Percentiles rank a stretch among this genome's conserved stretches.
These are phyloP conservation scores for Empis stercorea DNA, from an alignment of 2,888 invertebrate genomes.

Conservation along the genomic window DNA sequence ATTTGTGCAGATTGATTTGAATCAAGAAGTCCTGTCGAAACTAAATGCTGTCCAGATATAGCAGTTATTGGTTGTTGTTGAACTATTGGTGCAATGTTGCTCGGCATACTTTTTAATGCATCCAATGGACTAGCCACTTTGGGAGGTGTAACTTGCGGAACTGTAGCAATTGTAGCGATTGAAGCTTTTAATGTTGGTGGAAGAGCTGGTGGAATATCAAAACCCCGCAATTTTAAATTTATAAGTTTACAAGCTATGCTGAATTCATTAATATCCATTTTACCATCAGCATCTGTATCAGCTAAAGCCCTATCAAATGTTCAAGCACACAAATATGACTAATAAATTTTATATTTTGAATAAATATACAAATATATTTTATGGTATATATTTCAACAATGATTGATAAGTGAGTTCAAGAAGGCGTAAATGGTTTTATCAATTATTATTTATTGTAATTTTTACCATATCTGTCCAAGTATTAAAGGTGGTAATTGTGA, in stretches of 20 bases:
- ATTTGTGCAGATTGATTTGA: slow-evolving; percentile 1
- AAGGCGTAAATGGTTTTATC: not conserved
- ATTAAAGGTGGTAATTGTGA: slow-evolving; percentile 81
- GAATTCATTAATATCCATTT: slow-evolving; percentile 91
- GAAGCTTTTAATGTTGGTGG: slow-evolving; percentile 65
- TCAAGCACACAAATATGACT: not conserved
- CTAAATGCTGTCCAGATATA: slow-evolving; percentile 8
- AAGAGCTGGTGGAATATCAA: slow-evolving; percentile 76
- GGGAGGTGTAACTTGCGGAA: slow-evolving; percentile 30
- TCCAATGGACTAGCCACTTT: slow-evolving; percentile 31
- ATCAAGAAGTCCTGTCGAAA: slow-evolving; percentile 11
- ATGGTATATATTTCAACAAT: not conserved
- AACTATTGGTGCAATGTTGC: slow-evolving; percentile 13
- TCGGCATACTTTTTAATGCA: slow-evolving; percentile 19
- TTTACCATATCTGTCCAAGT: slow-evolving; percentile 92
- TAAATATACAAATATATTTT: not conserved
- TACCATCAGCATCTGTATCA: slow-evolving; percentile 93
- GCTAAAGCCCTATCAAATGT: slow-evolving; percentile 57
- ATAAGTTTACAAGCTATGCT: slow-evolving; percentile 96
- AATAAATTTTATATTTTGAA: too few relatives aligned
- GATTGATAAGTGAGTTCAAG: not conserved
- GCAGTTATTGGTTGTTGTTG: slow-evolving; percentile 10
- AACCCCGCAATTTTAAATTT: slow-evolving; percentile 80
- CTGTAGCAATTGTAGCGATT: slow-evolving; percentile 41
- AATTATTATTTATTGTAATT: slow-evolving; percentile 11